A percentile compares a stretch with the other conserved stretches of the same genome.
phyloP scores from a whole-genome alignment of 2,888 invertebrate genomes.

The Lepidochitona cinerea region DNA sequence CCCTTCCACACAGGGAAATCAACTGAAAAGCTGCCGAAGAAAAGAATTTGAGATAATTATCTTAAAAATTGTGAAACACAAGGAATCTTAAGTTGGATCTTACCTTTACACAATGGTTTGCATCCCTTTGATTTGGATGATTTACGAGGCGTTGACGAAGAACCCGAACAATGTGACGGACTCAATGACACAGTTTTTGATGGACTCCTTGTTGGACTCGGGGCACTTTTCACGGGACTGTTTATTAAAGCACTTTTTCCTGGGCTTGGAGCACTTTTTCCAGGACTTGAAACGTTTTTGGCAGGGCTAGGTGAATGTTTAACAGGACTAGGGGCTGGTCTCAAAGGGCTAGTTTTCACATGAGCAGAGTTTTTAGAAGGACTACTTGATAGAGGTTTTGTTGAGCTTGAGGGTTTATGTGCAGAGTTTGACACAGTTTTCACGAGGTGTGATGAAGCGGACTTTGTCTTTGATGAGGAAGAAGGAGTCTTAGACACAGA shows the following conservation, averaged over 20 bases:
- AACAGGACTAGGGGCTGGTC: not conserved
- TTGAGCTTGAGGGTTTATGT: not conserved
- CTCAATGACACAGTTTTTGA: not conserved
- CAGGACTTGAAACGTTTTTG: not conserved
- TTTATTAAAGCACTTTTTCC: not conserved
- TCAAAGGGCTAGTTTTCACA: not conserved
- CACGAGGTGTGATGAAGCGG: not conserved
- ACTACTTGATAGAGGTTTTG: not conserved
- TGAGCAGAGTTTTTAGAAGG: too few species aligned
- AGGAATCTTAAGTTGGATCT: too few species aligned
- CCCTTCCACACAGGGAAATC: too few species aligned
- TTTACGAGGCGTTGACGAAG: not conserved
- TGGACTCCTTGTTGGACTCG: not conserved
- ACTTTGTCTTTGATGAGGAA: not conserved
- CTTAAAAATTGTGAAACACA: too few species aligned
- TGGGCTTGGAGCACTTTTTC: not conserved
- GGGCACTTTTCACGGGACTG: slow-evolving; percentile 12
- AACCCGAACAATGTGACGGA: not conserved
- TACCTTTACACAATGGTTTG: too few species aligned
- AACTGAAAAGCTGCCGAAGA: too few species aligned
- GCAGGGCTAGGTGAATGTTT: not conserved
- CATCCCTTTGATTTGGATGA: slow-evolving; percentile 24
- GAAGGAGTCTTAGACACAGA: not conserved
- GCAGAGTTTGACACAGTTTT: not conserved
- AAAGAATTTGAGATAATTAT: too few species aligned